Evolutionary conservation across 2,888 invertebrate genomes (phyloP).

Genomic region (Drosophila melanosoma): DNA sequence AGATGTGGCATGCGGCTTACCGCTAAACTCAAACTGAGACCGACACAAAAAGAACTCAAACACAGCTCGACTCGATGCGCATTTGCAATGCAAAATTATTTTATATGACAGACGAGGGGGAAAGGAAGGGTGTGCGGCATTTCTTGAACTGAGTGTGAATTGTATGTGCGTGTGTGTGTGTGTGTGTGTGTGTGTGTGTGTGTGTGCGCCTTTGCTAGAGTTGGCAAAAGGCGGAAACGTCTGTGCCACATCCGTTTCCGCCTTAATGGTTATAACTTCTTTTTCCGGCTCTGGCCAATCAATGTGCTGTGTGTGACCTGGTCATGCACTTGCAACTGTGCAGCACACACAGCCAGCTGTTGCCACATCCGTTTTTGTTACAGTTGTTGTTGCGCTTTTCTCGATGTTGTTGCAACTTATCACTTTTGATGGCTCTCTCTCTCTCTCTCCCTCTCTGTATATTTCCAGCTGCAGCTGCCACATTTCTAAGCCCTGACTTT

Average conservation of each 20-base stretch:
- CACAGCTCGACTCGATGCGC: constrained; percentile 23
- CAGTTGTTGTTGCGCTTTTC: constrained; percentile 10
- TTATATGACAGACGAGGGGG: constrained; percentile 56
- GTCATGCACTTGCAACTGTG: constrained; percentile 36
- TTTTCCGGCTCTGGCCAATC: constrained; percentile 73
- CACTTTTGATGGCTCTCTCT: constrained; percentile 45
- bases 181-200: constrained; percentile 5
- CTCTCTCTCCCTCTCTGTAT: constrained; percentile 6
- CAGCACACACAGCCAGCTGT: constrained; percentile 46
- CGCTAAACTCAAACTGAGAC: constrained; percentile 17
- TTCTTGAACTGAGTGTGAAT: constrained; percentile 47
- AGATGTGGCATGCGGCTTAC: constrained; percentile 69
- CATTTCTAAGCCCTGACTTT: constrained; percentile 35
- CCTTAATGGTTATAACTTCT: constrained; percentile 75
- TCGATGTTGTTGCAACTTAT: constrained; percentile 50
- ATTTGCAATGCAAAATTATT: constrained; percentile 72
- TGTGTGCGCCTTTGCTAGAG: constrained; percentile 17
- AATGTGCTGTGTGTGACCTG: constrained; percentile 61
- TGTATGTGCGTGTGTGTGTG: constrained; percentile 32
- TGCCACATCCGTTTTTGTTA: constrained; percentile 40
- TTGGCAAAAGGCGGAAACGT: constrained; percentile 64
- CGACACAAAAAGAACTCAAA: constrained; percentile 19
- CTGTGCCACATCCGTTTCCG: constrained; percentile 77
- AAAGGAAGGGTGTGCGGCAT: background rate
- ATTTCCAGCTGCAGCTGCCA: constrained; percentile 40